These are phyloP conservation scores for Salminus brasiliensis DNA, from an alignment of 2,113 vertebrate species.

Conservation along the genomic window DNA sequence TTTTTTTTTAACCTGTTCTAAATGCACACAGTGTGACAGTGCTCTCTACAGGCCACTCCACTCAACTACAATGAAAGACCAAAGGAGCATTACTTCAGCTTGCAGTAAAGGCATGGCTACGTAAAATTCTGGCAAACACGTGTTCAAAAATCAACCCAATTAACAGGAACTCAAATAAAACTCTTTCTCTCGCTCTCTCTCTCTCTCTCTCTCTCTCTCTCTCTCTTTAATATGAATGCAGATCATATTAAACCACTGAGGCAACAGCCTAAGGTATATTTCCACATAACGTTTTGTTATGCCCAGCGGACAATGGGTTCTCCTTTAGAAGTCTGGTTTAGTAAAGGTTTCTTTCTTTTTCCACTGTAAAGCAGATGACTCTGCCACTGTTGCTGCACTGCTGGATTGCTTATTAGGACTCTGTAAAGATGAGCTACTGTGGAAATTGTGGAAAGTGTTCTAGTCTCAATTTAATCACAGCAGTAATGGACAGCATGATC, in stretches of 20 bases:
- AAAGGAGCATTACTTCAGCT: not conserved
- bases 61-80: not conserved
- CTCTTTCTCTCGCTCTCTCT: not conserved
- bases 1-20: not conserved
- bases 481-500: not conserved
- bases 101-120: too few species aligned
- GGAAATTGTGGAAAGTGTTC: not conserved
- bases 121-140: not conserved
- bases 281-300: not conserved
- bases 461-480: not conserved
- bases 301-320: not conserved
- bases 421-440: not conserved
- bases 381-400: not conserved
- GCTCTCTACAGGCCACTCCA: conserved; percentile 16
- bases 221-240: not conserved
- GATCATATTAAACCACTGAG: not conserved
- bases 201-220: not conserved
- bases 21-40: not conserved
- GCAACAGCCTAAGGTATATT: not conserved
- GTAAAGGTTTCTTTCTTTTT: not conserved
- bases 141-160: not conserved
- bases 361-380: not conserved
- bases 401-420: not conserved
- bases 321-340: not conserved
- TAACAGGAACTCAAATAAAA: not conserved